Base-by-base conservation (phyloP, 2,797 vertebrate genomes). In the Lutjanus campechanus region DNA sequence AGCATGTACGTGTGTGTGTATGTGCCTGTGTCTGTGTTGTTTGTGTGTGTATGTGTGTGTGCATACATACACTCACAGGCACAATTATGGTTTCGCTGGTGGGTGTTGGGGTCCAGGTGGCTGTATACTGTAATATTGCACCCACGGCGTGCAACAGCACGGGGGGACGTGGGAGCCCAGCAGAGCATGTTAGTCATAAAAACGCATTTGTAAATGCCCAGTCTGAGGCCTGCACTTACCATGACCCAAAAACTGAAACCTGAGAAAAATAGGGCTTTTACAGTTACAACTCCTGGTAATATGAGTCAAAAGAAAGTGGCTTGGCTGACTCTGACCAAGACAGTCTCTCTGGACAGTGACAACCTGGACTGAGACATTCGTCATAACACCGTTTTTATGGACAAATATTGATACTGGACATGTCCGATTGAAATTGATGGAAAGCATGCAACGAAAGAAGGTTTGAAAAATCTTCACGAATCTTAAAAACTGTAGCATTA, bases 81-180 rank as follows among this genome's bases (percentile, higher is more conserved):
- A 78, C 73, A 71, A 77, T 86, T 75, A 77, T 77, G 69, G 72
- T 76, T 90, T 73, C 0, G 44, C 81, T 81, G 70, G 87, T 89
- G 86, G 87, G 87, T 84, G 88, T 87, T 17, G 25, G 85, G 87
- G 77, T 89, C 93, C 91, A 93, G 92, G 92, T 93, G 91, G 93
- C 79, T 71, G 72, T 55, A 79, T 84, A 85, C 73, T 91, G 83
- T 91, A 90, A 93, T 89, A 87, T 73, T 92, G 79, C 90, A 79
- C 90, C 84, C 78, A 83, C 79, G 61, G 79, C 79, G 85, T 83
- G 90, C 79, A 92, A 92, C 91, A 88, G 84, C 86, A 77, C 40
- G 66, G 81, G 72, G 62, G 83, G 76, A 79, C 77, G 79, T 80
- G 79, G 83, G 79, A 67, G 84, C 85, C 74, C 80, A 77, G 71